A percentile compares a stretch with the other conserved stretches of the same genome.
These are phyloP conservation scores for Panagrolaimus sp. DNA, from an alignment of 1,140 invertebrate species.

Conservation along the genomic window DNA sequence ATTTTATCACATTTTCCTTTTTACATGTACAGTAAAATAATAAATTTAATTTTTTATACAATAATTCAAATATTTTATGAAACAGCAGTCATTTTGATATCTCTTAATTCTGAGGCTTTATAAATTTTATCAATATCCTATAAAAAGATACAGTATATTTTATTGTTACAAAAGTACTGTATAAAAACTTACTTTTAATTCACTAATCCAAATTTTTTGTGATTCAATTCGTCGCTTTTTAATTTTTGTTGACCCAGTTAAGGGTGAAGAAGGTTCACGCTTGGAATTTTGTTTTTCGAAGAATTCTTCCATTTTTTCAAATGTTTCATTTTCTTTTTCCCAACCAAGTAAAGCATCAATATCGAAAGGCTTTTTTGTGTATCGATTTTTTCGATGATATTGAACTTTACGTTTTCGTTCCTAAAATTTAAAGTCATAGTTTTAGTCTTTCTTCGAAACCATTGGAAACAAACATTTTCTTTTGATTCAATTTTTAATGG, in stretches of 20 bases:
- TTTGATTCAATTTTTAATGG: neutral
- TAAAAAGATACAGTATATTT: neutral
- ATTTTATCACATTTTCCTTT: too few relatives aligned
- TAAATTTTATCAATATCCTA: slow-evolving; percentile 44
- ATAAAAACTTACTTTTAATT: slow-evolving; percentile 24
- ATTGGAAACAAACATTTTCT: slow-evolving; percentile 1
- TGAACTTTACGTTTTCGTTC: slow-evolving; percentile 30
- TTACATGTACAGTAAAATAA: too few relatives aligned
- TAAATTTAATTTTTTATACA: too few relatives aligned
- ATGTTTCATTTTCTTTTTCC: slow-evolving; percentile 40
- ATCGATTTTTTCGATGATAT: slow-evolving; percentile 22
- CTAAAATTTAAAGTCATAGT: slow-evolving; percentile 12
- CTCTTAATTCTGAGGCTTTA: slow-evolving; percentile 33
- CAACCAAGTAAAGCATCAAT: slow-evolving; percentile 44
- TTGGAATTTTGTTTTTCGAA: slow-evolving; percentile 19
- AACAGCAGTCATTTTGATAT: slow-evolving; percentile 35
- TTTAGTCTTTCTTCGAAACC: neutral
- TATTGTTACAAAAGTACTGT: neutral
- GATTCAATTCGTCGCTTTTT: slow-evolving; percentile 27
- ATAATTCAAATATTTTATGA: slow-evolving; percentile 25
- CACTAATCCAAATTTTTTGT: slow-evolving; percentile 44
- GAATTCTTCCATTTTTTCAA: slow-evolving; percentile 34
- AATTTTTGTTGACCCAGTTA: slow-evolving; percentile 1
- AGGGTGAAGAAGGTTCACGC: neutral
- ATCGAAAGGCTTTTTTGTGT: slow-evolving; percentile 38